Conservation (phyloP, 2,113 vertebrate species). For the Malaclemys terrapin region DNA sequence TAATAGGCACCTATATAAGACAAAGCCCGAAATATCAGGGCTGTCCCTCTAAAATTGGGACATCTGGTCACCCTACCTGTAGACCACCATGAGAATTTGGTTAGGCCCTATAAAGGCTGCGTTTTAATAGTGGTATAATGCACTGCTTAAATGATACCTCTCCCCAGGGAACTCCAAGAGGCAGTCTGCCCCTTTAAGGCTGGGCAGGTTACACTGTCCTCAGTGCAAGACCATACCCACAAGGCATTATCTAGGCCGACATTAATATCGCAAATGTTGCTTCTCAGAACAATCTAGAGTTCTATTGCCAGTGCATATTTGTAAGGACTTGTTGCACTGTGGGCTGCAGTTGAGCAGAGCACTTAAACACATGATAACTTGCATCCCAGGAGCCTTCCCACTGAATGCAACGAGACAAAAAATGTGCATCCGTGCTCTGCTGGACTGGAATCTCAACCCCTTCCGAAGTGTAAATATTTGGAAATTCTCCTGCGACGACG, state of each 20-base stretch:
- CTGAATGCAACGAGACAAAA: neutral
- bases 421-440: neutral
- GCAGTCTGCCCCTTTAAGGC: neutral
- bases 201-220: neutral
- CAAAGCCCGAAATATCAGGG: too few species aligned
- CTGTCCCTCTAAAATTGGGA: too few species aligned
- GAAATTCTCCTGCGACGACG: neutral
- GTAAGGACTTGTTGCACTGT: neutral
- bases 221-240: neutral
- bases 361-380: neutral
- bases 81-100: accelerated
- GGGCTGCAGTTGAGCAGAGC: neutral
- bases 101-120: neutral
- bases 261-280: neutral
- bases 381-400: neutral
- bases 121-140: neutral
- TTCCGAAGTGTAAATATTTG: neutral
- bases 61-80: neutral
- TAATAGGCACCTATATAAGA: too few species aligned
- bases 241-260: neutral
- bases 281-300: neutral
- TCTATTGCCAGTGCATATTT: neutral
- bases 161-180: neutral
- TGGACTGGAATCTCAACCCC: neutral
- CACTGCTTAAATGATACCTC: accelerated